These are phyloP conservation scores for Diprion similis DNA, from an alignment of 1,140 invertebrate species.

Conservation along the genomic window DNA sequence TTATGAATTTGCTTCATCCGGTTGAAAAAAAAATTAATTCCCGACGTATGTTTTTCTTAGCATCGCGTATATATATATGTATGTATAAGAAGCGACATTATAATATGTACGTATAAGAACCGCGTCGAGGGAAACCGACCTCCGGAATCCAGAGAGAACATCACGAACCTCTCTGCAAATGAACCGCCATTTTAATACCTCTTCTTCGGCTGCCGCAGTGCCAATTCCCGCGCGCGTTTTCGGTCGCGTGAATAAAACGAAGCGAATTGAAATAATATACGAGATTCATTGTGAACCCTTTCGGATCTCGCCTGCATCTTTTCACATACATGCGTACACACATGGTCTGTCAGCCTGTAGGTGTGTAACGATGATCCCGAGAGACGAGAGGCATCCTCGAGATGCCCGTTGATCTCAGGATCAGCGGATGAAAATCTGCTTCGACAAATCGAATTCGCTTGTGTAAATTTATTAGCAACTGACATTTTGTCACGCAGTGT, in stretches of 20 bases:
- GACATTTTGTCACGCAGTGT: too few species aligned
- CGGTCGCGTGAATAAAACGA: neutral
- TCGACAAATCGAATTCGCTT: too few species aligned
- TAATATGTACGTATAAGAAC: neutral
- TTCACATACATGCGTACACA: too few species aligned
- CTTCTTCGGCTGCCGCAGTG: neutral
- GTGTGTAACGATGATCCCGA: too few species aligned
- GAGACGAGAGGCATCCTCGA: too few species aligned
- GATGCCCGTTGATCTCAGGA: too few species aligned
- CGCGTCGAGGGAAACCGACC: neutral
- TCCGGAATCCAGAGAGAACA: neutral
- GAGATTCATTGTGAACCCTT: too few species aligned
- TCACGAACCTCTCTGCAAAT: neutral
- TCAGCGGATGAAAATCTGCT: too few species aligned
- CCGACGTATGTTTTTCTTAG: neutral
- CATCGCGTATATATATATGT: neutral
- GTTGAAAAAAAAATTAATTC: neutral
- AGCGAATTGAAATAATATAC: neutral
- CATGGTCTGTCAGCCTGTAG: too few species aligned
- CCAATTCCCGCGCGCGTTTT: neutral
- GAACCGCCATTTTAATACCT: neutral
- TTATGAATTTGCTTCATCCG: constrained; percentile 4
- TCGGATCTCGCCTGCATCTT: too few species aligned
- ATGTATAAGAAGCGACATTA: neutral
- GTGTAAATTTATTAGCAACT: too few species aligned